A percentile compares a stretch with the other conserved stretches of the same genome.
Evolutionary conservation across 1,140 invertebrate species (phyloP).

Genomic region (Bombus confusus): DNA sequence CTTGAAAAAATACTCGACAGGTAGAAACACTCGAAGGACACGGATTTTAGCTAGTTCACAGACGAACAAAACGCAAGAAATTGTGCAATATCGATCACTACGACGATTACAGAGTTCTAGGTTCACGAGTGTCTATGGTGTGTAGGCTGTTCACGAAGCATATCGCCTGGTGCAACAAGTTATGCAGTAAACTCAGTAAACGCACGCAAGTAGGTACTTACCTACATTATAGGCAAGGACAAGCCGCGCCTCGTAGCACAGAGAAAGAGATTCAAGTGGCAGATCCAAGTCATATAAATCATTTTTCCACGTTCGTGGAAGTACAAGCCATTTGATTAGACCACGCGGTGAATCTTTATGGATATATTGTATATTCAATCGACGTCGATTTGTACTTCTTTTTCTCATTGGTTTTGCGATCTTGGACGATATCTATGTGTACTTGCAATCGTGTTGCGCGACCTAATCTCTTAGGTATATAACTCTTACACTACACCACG

Average conservation of each 20-base stretch:
- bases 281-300: background rate
- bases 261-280: background rate
- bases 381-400: background rate
- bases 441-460: background rate
- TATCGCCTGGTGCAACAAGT: conserved; percentile 53
- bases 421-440: background rate
- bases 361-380: background rate
- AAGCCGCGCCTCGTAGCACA: conserved; percentile 50
- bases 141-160: conserved; percentile 36
- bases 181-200: conserved; percentile 49
- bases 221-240: conserved; percentile 59
- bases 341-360: background rate
- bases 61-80: background rate
- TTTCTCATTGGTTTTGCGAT: background rate
- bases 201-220: conserved; percentile 29
- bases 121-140: conserved; percentile 21
- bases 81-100: conserved; percentile 31
- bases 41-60: conserved; percentile 30
- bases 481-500: background rate
- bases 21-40: background rate
- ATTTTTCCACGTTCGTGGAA: background rate
- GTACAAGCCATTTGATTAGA: background rate
- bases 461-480: background rate
- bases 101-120: conserved; percentile 28
- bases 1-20: no score